Conservation (phyloP, 2,113 vertebrate species). For the Mormyrus iriodes region DNA sequence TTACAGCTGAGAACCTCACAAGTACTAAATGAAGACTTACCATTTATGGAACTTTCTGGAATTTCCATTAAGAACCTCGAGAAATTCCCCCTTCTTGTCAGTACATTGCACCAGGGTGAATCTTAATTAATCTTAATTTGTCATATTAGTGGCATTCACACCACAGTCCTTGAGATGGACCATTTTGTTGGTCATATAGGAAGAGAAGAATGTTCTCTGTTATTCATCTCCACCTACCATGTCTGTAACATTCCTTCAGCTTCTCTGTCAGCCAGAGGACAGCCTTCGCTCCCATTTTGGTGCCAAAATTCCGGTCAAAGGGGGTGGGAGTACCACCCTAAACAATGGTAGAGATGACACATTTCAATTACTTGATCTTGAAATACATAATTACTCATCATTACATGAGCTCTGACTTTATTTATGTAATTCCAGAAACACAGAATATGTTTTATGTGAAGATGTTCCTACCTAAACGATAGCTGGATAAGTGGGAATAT, state of each 20-base stretch:
- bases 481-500: not conserved
- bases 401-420: not conserved
- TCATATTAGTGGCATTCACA: not conserved
- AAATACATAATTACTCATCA: not conserved
- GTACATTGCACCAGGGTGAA: not conserved
- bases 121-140: not conserved
- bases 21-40: not conserved
- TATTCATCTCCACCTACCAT: constrained; percentile 56
- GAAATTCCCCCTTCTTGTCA: not conserved
- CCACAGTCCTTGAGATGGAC: not conserved
- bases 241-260: constrained; percentile 79
- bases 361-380: not conserved
- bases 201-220: not conserved
- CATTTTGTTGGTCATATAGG: not conserved
- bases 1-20: not conserved
- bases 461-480: not conserved
- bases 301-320: constrained; percentile 85
- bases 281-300: constrained; percentile 83
- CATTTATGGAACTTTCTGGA: not conserved
- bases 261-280: constrained; percentile 81
- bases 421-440: not conserved
- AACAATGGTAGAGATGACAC: constrained; percentile 4
- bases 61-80: not conserved
- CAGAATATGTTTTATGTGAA: not conserved
- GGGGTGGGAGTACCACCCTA: constrained; percentile 83